Evolutionary conservation across 2,797 vertebrate genomes (phyloP).

Genomic region (Gorsachius magnificus): DNA sequence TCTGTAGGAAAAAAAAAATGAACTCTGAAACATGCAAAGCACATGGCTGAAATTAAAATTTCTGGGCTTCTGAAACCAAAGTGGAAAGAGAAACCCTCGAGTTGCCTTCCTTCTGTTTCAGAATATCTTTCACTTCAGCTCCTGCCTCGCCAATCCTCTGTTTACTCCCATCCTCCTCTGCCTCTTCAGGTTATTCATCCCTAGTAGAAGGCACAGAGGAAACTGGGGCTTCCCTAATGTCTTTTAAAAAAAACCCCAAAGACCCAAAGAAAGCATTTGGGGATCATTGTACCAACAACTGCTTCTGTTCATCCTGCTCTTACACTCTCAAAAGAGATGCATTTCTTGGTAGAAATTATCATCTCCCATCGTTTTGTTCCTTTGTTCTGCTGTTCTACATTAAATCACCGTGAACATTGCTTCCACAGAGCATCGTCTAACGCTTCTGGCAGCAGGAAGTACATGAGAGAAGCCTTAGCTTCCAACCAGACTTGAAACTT

Average conservation of each 20-base stretch:
- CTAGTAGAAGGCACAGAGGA: not conserved
- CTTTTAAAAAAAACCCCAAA: not conserved
- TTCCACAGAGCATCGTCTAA: not conserved
- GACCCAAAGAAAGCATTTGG: not conserved
- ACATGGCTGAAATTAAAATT: not conserved
- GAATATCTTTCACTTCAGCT: not conserved
- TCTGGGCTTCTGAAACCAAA: not conserved
- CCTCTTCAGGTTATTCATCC: not conserved
- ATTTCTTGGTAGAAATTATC: not conserved
- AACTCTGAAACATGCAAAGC: not conserved
- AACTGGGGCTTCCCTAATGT: not conserved
- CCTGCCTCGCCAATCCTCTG: not conserved
- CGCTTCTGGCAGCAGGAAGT: not conserved
- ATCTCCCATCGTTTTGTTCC: not conserved
- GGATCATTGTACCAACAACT: not conserved
- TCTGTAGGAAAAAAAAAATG: not conserved
- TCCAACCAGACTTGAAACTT: not conserved
- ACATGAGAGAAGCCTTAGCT: not conserved
- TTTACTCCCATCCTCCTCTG: not conserved
- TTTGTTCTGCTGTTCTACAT: not conserved
- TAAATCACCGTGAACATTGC: not conserved
- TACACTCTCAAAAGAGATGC: not conserved
- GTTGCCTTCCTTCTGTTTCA: not conserved
- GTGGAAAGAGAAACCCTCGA: not conserved
- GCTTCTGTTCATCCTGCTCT: not conserved